Percentiles rank a stretch among this genome's conserved stretches.
Conservation (phyloP, 2,888 invertebrate genomes). For the Macropis europaea region DNA sequence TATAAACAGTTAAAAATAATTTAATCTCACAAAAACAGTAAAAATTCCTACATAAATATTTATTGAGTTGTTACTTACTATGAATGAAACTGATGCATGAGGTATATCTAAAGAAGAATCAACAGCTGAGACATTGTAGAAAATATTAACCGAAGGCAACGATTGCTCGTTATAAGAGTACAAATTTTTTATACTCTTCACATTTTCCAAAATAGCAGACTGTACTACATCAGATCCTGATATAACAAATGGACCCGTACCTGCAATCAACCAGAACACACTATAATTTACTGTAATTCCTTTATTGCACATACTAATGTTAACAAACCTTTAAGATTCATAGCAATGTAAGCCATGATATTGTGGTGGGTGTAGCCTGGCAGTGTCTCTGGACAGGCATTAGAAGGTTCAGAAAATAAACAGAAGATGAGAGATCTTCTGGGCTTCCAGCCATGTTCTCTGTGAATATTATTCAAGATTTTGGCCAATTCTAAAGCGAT, state of each 20-base stretch:
- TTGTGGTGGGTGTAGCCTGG: conserved; percentile 60
- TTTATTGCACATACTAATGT: not conserved
- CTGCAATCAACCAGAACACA: conserved; percentile 44
- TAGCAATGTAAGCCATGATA: conserved; percentile 70
- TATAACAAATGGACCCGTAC: conserved; percentile 62
- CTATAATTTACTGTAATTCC: conserved; percentile 15
- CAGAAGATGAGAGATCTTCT: conserved; percentile 73
- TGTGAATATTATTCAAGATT: conserved; percentile 62
- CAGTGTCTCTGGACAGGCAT: conserved; percentile 66
- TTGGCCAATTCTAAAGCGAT: conserved; percentile 68
- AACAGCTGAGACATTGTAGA: conserved; percentile 32
- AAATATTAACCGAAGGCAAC: conserved; percentile 28
- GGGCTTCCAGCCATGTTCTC: conserved; percentile 68
- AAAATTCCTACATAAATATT: not conserved
- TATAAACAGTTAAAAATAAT: conserved; percentile 22
- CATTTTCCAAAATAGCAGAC: conserved; percentile 66
- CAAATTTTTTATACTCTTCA: conserved; percentile 45
- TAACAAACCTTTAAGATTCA: conserved; percentile 68
- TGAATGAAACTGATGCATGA: conserved; percentile 71
- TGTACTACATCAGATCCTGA: conserved; percentile 74
- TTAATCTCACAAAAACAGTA: not conserved
- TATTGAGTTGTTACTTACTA: conserved; percentile 58
- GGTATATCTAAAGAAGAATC: conserved; percentile 67
- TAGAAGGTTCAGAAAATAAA: conserved; percentile 63
- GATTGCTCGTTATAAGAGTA: conserved; percentile 34